Evolutionary conservation across 2,113 vertebrate species (phyloP).

Genomic region (Lampris megalopsis): DNA sequence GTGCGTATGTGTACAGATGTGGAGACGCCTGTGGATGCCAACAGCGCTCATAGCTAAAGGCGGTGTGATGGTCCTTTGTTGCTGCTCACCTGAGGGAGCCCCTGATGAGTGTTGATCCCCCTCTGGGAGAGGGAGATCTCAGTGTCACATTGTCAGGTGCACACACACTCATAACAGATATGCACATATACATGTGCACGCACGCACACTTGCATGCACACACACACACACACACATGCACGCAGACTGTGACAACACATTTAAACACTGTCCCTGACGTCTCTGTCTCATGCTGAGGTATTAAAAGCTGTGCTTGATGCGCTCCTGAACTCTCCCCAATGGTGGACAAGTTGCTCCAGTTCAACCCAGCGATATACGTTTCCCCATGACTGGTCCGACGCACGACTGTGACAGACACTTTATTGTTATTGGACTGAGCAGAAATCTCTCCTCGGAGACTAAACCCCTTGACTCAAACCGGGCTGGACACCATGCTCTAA

Average conservation of each 20-base stretch:
- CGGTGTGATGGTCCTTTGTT: conserved; percentile 7
- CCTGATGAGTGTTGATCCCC: conserved; percentile 3
- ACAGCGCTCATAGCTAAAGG: not conserved
- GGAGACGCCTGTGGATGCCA: not conserved
- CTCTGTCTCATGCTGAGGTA: not conserved
- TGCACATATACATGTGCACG: not conserved
- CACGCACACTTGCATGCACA: conserved; percentile 3
- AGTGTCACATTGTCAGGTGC: not conserved
- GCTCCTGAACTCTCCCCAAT: not conserved
- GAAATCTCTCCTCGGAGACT: not conserved
- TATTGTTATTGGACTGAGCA: too few species aligned
- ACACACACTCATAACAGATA: not conserved
- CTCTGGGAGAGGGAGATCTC: conserved; percentile 6
- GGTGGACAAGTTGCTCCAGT: not conserved
- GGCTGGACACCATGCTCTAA: conserved; percentile 16
- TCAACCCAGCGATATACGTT: conserved; percentile 21
- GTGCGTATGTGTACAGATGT: conserved; percentile 4
- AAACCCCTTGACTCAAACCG: conserved; percentile 26
- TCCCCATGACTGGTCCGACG: too few species aligned
- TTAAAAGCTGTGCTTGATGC: not conserved
- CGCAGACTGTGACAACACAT: conserved; percentile 15
- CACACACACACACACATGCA: not conserved
- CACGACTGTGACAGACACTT: too few species aligned
- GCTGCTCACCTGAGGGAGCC: conserved; percentile 16
- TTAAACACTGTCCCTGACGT: conserved; percentile 7